Conservation (phyloP, 2,888 invertebrate genomes). For the Dicyrtoma fusca region DNA sequence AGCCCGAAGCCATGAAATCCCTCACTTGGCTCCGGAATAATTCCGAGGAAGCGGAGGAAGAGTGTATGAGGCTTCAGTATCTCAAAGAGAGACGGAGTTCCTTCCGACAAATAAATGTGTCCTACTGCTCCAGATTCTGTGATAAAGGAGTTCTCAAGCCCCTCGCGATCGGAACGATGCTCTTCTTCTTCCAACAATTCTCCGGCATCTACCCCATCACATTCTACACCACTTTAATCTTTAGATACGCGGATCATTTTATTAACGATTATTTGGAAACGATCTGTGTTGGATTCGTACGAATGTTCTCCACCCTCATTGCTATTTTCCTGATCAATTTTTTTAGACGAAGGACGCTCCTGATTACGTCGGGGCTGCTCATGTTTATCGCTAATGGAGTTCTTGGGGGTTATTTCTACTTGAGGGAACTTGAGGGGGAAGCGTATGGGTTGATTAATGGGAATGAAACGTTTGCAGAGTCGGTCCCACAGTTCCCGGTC, state of each 20-base stretch:
- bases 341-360: constrained; percentile 44
- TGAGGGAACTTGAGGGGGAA: constrained; percentile 43
- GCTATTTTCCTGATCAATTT: constrained; percentile 54
- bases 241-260: constrained; percentile 52
- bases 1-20: constrained; percentile 45
- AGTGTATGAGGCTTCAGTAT: constrained; percentile 53
- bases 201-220: constrained; percentile 55
- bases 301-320: constrained; percentile 52
- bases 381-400: constrained; percentile 48
- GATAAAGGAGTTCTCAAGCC: constrained; percentile 48
- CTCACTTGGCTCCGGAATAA: constrained; percentile 53
- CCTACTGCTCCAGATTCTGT: constrained; percentile 38
- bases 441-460: background rate
- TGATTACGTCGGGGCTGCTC: constrained; percentile 49
- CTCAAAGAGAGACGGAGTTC: constrained; percentile 48
- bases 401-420: constrained; percentile 51
- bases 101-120: constrained; percentile 19
- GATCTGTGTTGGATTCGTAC: constrained; percentile 50
- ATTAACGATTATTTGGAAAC: constrained; percentile 54
- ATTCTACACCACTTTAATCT: constrained; percentile 55
- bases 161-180: constrained; percentile 43
- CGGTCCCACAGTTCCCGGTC: constrained; percentile 10
- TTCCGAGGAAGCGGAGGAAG: constrained; percentile 52
- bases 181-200: constrained; percentile 56
- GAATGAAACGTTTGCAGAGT: constrained; percentile 11